These are phyloP conservation scores for Sphaeridia pumilis DNA, from an alignment of 2,888 invertebrate species.

Conservation along the genomic window DNA sequence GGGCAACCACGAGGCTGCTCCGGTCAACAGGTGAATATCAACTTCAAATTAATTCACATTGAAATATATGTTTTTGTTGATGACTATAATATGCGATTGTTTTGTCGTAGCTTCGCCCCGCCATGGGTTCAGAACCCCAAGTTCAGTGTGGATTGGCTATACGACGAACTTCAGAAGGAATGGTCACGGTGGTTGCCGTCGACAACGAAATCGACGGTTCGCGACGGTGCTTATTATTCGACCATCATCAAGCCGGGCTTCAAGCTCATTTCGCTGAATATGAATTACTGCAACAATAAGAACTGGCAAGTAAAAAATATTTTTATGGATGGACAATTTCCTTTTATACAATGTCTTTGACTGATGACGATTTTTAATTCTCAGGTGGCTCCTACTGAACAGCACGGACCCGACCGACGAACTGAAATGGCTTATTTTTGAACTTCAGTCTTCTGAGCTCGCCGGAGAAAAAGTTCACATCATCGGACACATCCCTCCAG, in stretches of 20 bases:
- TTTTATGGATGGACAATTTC: not conserved
- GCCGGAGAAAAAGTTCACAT: slow-evolving; percentile 91
- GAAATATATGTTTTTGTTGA: not conserved
- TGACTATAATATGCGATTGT: slow-evolving; percentile 5
- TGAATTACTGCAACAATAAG: slow-evolving; percentile 91
- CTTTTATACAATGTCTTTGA: not conserved
- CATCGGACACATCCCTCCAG: slow-evolving; percentile 94
- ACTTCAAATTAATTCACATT: not conserved
- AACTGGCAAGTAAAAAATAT: slow-evolving; percentile 64
- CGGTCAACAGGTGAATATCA: slow-evolving; percentile 67
- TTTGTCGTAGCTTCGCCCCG: slow-evolving; percentile 62
- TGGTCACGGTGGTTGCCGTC: slow-evolving; percentile 88
- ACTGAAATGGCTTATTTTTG: slow-evolving; percentile 87
- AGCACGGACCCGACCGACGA: slow-evolving; percentile 93
- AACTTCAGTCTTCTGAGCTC: slow-evolving; percentile 85
- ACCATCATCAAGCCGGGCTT: slow-evolving; percentile 80
- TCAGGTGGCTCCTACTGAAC: slow-evolving; percentile 80
- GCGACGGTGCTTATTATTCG: slow-evolving; percentile 82
- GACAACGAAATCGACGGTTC: slow-evolving; percentile 72
- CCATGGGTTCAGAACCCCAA: slow-evolving; percentile 66
- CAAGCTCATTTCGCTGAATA: slow-evolving; percentile 83
- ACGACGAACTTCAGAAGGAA: slow-evolving; percentile 73
- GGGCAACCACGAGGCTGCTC: slow-evolving; percentile 93
- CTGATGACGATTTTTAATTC: slow-evolving; percentile 27
- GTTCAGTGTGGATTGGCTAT: slow-evolving; percentile 79